A percentile compares a stretch with the other conserved stretches of the same genome.
Conservation (phyloP, 2,797 vertebrate genomes). For the Eulemur rubriventer region DNA sequence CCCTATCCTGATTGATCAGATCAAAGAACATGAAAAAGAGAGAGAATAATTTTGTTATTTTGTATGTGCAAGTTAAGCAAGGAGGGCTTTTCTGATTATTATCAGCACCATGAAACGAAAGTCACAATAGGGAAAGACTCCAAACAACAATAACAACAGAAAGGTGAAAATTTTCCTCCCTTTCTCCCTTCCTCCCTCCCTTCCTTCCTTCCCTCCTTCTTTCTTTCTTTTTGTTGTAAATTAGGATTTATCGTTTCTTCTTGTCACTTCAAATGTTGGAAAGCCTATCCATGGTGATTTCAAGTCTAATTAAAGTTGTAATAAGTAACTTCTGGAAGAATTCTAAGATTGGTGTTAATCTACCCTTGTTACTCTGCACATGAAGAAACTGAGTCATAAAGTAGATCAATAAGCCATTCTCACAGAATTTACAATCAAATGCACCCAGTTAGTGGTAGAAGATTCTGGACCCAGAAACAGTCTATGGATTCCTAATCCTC, state of each 20-base stretch:
- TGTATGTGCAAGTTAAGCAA: constrained; percentile 42
- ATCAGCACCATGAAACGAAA: neutral
- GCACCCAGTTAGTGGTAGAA: neutral
- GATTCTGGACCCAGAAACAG: neutral
- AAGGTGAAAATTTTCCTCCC: too few relatives aligned
- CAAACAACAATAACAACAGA: neutral
- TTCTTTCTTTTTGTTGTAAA: neutral
- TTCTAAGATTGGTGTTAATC: neutral
- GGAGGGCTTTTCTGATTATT: constrained; percentile 37
- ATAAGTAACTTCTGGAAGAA: neutral
- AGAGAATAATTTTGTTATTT: constrained; percentile 50
- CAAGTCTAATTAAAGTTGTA: neutral
- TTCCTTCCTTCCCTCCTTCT: too few relatives aligned
- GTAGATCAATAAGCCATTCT: neutral
- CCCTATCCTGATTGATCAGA: constrained; percentile 14
- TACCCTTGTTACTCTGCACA: neutral
- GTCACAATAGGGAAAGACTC: neutral
- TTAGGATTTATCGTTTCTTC: neutral
- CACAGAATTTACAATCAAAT: neutral
- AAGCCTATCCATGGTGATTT: neutral
- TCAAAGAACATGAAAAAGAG: constrained; percentile 46
- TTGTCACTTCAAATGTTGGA: neutral
- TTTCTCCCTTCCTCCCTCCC: neutral
- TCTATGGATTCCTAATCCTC: neutral
- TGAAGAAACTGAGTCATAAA: neutral